A percentile compares a stretch with the other conserved stretches of the same genome.
These are phyloP conservation scores for Phalacrocorax brasilianus DNA, from an alignment of 2,113 vertebrate genomes.

Conservation along the genomic window DNA sequence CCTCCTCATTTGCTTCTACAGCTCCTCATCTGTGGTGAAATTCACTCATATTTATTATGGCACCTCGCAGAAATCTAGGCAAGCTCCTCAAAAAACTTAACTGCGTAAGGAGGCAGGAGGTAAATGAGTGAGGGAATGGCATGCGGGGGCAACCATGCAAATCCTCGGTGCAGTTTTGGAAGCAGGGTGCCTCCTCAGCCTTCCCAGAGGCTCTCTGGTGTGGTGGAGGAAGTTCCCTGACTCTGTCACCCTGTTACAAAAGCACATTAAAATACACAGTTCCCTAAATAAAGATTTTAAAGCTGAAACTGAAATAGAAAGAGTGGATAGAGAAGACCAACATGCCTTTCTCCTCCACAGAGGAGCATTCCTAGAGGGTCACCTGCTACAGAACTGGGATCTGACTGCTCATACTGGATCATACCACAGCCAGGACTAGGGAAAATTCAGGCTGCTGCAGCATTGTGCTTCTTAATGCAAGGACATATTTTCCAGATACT, in stretches of 20 bases:
- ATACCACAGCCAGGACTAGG: rapidly evolving
- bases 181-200: background rate
- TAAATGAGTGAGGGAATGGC: background rate
- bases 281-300: background rate
- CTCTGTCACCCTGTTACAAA: background rate
- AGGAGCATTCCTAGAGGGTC: background rate
- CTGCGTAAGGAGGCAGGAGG: background rate
- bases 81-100: background rate
- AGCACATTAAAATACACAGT: background rate
- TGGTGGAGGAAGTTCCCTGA: background rate
- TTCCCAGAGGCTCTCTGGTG: background rate
- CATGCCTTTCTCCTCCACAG: background rate
- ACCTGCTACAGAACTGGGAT: background rate
- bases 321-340: background rate
- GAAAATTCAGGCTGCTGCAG: background rate
- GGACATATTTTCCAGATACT: background rate
- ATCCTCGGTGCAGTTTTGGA: background rate
- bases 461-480: background rate
- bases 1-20: too few species aligned
- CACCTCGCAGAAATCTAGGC: background rate
- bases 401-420: background rate
- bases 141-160: background rate
- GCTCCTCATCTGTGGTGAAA: background rate
- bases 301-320: background rate
- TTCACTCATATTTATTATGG: background rate